A percentile compares a stretch with the other conserved stretches of the same genome.
Conservation (phyloP, 2,113 vertebrate genomes). For the Marmota monax region DNA sequence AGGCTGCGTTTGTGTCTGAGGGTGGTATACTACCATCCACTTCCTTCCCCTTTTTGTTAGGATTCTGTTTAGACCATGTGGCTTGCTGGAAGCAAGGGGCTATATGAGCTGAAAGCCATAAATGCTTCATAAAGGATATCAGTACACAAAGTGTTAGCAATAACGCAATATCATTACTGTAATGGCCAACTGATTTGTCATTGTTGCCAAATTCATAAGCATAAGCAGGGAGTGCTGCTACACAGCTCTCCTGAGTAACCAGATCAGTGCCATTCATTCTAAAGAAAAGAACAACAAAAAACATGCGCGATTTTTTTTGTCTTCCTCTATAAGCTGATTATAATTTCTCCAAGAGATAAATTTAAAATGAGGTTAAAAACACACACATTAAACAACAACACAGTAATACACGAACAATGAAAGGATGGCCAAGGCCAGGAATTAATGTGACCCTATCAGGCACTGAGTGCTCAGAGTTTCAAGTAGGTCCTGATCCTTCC, state of each 20-base stretch:
- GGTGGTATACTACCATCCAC: no score
- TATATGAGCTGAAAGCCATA: not conserved
- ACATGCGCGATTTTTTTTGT: not conserved
- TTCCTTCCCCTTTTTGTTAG: not conserved
- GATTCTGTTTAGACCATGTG: not conserved
- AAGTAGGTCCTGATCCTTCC: not conserved
- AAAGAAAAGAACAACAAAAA: not conserved
- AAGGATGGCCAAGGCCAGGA: not conserved
- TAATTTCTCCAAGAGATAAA: not conserved
- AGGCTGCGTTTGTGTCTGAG: not conserved
- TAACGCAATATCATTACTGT: not conserved
- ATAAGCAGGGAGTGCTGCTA: not conserved
- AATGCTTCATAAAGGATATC: not conserved
- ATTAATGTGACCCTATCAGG: not conserved
- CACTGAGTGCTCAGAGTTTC: not conserved
- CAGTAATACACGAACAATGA: not conserved
- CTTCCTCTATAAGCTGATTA: not conserved
- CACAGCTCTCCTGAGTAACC: not conserved
- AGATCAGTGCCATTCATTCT: not conserved
- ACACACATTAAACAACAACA: not conserved
- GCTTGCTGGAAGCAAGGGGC: not conserved
- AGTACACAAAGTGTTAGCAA: not conserved
- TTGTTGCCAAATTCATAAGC: not conserved
- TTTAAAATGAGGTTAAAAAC: not conserved
- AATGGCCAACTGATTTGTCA: not conserved